A percentile compares a stretch with the other conserved stretches of the same genome.
These are phyloP conservation scores for Apamea anceps DNA, from an alignment of 2,888 invertebrate genomes.

Conservation along the genomic window DNA sequence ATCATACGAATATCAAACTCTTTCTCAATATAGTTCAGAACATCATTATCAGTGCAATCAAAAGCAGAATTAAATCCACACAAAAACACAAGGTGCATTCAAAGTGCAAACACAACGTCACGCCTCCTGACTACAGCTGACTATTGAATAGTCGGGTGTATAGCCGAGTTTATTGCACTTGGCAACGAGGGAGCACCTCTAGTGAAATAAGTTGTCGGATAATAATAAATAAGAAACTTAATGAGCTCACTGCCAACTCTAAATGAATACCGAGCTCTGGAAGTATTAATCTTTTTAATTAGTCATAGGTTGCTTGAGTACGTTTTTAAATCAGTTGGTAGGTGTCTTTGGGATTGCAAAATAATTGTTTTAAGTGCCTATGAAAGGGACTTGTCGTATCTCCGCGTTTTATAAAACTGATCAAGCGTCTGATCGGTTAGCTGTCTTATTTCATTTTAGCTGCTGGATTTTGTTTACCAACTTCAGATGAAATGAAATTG, in stretches of 20 bases:
- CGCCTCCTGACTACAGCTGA: slow-evolving; percentile 54
- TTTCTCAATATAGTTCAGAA: not conserved
- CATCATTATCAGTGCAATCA: not conserved
- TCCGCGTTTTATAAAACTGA: not conserved
- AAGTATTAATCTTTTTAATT: slow-evolving; percentile 54
- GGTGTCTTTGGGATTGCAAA: not conserved
- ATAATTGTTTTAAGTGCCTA: not conserved
- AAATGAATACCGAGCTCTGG: slow-evolving; percentile 41
- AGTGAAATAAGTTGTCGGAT: slow-evolving; percentile 56
- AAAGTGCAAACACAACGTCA: slow-evolving; percentile 56
- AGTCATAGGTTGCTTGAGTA: slow-evolving; percentile 14
- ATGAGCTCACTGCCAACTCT: slow-evolving; percentile 44
- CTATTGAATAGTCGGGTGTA: slow-evolving; percentile 24
- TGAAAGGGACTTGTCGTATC: not conserved
- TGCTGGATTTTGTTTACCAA: too few species aligned
- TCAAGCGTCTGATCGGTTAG: not conserved
- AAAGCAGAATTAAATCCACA: slow-evolving; percentile 30
- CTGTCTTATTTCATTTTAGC: not conserved
- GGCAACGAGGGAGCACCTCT: slow-evolving; percentile 49
- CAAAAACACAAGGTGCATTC: slow-evolving; percentile 49
- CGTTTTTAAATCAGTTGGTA: slow-evolving; percentile 22
- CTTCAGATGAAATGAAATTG: too few species aligned
- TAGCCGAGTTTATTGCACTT: slow-evolving; percentile 64
- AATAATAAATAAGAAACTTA: slow-evolving; percentile 52
- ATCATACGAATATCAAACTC: not conserved